Base-by-base conservation (phyloP, 2,113 vertebrate genomes). In the Electrona antarctica region DNA sequence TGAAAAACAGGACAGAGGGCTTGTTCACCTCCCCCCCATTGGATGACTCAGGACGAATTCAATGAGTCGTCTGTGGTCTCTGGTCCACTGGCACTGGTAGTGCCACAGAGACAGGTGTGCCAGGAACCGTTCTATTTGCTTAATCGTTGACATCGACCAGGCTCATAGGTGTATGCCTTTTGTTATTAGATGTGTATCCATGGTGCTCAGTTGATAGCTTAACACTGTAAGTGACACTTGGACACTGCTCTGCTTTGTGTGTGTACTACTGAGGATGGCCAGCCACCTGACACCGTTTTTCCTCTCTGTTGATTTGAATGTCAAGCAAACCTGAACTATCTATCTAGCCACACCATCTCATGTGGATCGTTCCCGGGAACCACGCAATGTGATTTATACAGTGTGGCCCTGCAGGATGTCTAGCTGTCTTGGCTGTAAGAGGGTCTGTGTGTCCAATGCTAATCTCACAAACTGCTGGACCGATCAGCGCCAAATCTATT, bases 81-180 rank as follows among this genome's bases (percentile, higher is more conserved):
- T 74, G 48, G 55, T 79, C 6, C 33, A 41, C 33, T 60, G 52
- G 6, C 28, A 46, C 48, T 21, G 6, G 46, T 6, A 41, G 55
- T 52, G 11, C 15, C 41, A 6, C 4, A 11, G 10, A 7, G 11
- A 55, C 13, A 56, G 82, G 80, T 66, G 75, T 81, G 71, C n/a
- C 63, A 63, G 49, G 28, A 51, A 41, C 41, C 52, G 3, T 10
- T 60, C 9, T 77, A 66, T 78, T 80, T 77, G 15, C 52, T 56
- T 47, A 70, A 50, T 7, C 7, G 7, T 56, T 41, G 56, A 15
- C 28, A 14, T 29, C 33, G 21, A 65, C 50, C 71, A 49, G 7
- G 9, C 41, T 14, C 55, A 7, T 21, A 7, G 45, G n/a, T 51
- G 4, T 56, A 56, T 61, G 6, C 54, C 41, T 63, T 68, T 59